These are phyloP conservation scores for Syrista parreyssii DNA, from an alignment of 2,888 invertebrate species.

Conservation along the genomic window DNA sequence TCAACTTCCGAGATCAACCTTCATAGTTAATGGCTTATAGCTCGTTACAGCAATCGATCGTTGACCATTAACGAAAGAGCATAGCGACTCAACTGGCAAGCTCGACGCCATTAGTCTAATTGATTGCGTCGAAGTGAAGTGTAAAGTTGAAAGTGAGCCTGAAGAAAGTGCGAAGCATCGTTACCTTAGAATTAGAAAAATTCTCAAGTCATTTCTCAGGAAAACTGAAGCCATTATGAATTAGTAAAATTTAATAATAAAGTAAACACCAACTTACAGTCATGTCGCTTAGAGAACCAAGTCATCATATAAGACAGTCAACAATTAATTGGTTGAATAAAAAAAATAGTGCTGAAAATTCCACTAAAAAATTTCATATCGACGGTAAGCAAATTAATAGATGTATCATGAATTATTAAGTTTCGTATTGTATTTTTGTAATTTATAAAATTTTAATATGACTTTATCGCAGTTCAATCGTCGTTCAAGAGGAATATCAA, in stretches of 20 bases:
- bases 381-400: neutral
- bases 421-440: neutral
- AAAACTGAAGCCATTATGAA: neutral
- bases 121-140: neutral
- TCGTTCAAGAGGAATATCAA: neutral
- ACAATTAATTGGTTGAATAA: neutral
- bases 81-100: neutral
- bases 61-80: neutral
- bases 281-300: neutral
- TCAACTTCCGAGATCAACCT: neutral
- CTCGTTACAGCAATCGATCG: neutral
- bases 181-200: neutral
- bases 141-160: neutral
- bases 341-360: neutral
- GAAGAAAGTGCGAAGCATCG: neutral
- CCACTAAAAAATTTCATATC: neutral
- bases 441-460: neutral
- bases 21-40: neutral
- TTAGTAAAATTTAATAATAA: neutral
- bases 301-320: neutral
- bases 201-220: neutral
- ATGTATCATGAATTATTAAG: neutral
- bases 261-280: neutral
- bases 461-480: neutral
- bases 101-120: neutral